phyloP scores from a whole-genome alignment of 1,140 invertebrate species.

The Eulimnadia texana region DNA sequence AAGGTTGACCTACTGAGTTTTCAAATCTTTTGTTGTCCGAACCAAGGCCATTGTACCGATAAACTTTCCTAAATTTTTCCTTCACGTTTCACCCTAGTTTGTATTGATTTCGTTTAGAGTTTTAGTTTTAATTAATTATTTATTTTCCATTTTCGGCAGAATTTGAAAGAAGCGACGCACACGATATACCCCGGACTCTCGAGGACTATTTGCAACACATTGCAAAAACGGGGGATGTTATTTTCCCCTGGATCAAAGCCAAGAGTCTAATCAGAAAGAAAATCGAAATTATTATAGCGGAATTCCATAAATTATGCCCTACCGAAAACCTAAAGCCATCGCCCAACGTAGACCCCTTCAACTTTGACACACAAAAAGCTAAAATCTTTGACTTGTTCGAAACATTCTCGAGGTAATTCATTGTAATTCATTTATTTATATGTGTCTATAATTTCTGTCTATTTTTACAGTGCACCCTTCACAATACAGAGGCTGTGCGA shows the following conservation, averaged over 20 bases:
- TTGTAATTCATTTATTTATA: neutral
- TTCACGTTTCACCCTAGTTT: too few relatives aligned
- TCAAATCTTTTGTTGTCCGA: neutral
- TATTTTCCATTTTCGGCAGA: conserved; percentile 29
- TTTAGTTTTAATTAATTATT: neutral
- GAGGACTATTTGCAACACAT: conserved; percentile 82
- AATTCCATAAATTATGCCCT: conserved; percentile 66
- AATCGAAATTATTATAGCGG: conserved; percentile 64
- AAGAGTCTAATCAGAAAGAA: conserved; percentile 78
- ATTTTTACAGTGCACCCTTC: conserved; percentile 76
- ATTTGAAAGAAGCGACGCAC: conserved; percentile 63
- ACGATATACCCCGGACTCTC: conserved; percentile 70
- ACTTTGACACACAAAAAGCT: conserved; percentile 75
- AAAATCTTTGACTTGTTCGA: conserved; percentile 70
- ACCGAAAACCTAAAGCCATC: conserved; percentile 56
- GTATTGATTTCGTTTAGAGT: too few relatives aligned
- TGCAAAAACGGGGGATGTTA: conserved; percentile 82
- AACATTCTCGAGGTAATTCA: conserved; percentile 34
- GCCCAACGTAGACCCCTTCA: conserved; percentile 80
- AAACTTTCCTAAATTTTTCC: too few relatives aligned
- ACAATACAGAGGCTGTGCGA: conserved; percentile 93
- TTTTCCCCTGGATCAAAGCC: conserved; percentile 80
- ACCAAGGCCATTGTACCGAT: neutral
- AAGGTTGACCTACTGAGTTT: neutral
- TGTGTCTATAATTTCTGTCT: neutral